Conservation (phyloP, 2,797 vertebrate genomes). For the Oryzias sinensis region DNA sequence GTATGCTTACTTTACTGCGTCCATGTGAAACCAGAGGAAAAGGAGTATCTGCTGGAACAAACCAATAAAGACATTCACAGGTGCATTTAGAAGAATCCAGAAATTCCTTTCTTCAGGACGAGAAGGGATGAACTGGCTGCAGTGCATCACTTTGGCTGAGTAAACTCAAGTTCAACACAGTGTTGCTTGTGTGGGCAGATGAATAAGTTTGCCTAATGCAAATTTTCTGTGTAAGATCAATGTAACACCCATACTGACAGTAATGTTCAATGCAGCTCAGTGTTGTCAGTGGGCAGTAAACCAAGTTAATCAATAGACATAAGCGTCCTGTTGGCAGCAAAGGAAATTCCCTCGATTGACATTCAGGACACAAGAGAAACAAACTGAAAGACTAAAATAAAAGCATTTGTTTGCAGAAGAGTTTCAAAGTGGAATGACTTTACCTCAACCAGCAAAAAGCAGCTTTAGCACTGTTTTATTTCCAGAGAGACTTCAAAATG, state of each 20-base stretch:
- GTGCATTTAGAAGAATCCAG: neutral
- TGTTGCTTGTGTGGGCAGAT: neutral
- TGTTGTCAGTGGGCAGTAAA: neutral
- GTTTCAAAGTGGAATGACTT: too few relatives aligned
- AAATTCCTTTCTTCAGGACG: neutral
- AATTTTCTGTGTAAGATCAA: slow-evolving; percentile 15
- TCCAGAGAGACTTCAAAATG: too few relatives aligned
- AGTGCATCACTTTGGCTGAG: neutral
- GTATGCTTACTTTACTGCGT: neutral
- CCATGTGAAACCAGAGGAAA: neutral
- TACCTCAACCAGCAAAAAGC: too few relatives aligned
- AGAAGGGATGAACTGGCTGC: neutral
- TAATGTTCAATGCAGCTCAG: neutral
- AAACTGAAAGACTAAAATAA: too few relatives aligned
- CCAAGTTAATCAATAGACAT: neutral
- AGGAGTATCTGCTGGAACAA: neutral
- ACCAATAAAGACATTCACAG: slow-evolving; percentile 10
- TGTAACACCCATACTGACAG: neutral
- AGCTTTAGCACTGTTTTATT: too few relatives aligned
- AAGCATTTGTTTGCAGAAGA: too few relatives aligned
- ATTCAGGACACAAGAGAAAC: too few relatives aligned
- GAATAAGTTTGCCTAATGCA: slow-evolving; percentile 29
- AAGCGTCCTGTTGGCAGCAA: too few relatives aligned
- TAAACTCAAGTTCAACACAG: neutral
- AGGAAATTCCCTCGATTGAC: too few relatives aligned